These are phyloP conservation scores for Brachypteracias leptosomus DNA, from an alignment of 2,113 vertebrate species.

Conservation along the genomic window DNA sequence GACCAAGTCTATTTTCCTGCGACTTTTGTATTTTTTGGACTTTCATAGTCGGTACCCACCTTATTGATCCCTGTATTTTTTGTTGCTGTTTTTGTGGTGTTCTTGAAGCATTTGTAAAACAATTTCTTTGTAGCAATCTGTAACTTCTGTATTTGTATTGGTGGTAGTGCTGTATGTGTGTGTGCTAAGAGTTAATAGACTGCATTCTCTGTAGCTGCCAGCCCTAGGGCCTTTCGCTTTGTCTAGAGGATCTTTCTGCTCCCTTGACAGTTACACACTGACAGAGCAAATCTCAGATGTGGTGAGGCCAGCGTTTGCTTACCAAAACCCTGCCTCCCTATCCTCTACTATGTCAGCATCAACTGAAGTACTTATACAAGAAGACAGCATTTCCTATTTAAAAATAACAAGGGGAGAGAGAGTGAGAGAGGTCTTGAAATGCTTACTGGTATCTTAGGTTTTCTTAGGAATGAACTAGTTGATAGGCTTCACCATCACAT, in stretches of 20 bases:
- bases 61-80: background rate
- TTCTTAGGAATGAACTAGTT: background rate
- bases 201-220: background rate
- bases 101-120: background rate
- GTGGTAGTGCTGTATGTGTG: background rate
- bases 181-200: background rate
- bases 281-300: background rate
- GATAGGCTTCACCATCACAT: background rate
- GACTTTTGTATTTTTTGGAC: background rate
- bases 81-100: background rate
- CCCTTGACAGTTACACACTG: background rate
- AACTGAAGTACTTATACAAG: background rate
- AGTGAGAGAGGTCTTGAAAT: background rate
- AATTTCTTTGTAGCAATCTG: background rate
- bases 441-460: background rate
- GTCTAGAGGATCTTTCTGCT: background rate
- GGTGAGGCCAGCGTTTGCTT: background rate
- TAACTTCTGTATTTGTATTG: background rate
- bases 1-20: background rate
- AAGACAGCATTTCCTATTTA: background rate
- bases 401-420: background rate
- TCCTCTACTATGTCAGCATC: background rate
- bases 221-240: background rate
- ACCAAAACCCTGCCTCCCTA: background rate
- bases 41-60: background rate